Base-by-base conservation (phyloP, 1,140 invertebrate genomes). In the Galleria mellonella region DNA sequence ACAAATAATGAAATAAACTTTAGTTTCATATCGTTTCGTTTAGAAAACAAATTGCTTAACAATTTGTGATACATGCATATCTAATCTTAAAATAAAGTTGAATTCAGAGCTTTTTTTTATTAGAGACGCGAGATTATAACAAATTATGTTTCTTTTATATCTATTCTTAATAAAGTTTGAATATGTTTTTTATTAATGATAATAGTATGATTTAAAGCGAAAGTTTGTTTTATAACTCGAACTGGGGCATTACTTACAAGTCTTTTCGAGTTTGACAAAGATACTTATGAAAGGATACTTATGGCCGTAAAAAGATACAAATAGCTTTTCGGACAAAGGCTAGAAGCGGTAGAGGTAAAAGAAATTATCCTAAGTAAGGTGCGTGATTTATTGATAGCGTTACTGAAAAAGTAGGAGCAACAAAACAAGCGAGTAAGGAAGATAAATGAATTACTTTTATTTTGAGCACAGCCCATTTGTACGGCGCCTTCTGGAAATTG, bases 381-480 rank as follows among this genome's bases (percentile, higher is more conserved):
- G 62, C 55, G 69, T 77, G 74, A 82, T 79, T 83, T 83, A 83
- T 83, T 62, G 74, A 75, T 70, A 68, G 61, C 55, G 51, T 51
- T 39, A 56, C 35, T 27, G 45, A 75, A 72, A 64, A 64, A 69
- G 69, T 53, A 52, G 44, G 42, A 47, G 57, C 57, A 69, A 66
- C 69, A 75, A 77, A 82, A 78, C 72, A 79, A 68, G 63, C 62
- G 68, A 71, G 64, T 73, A 82, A 82, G 67, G 67, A 79, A 82
- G 78, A 83, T 77, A 76, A 83, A 79, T 79, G 78, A 75, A 77
- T 75, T 72, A 77, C 65, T 75, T 71, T 59, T 70, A 65, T 68
- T 66, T 64, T 56, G 55, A 56, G 60, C 59, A 56, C 44, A 56
- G 17, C 57, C 68, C 64, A 65, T 71, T 75, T 73, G 55, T 60